Percentiles rank a stretch among this genome's conserved stretches.
phyloP scores from a whole-genome alignment of 2,113 vertebrate genomes.

The Oncorhynchus clarkii region DNA sequence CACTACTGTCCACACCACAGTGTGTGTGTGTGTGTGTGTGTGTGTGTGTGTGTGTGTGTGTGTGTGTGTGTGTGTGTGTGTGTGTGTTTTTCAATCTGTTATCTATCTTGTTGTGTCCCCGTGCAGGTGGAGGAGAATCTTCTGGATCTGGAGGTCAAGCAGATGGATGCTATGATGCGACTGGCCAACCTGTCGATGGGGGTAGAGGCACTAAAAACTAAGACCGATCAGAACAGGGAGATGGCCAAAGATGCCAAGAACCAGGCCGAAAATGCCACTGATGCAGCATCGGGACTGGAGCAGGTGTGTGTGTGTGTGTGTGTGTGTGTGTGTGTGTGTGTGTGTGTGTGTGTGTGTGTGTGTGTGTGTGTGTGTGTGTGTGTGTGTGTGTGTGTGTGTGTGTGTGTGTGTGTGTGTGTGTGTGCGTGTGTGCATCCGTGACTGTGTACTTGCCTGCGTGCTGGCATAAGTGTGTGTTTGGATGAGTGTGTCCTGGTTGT shows the following conservation, averaged over 20 bases:
- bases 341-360: slow-evolving; percentile 38
- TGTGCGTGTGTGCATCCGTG: slow-evolving; percentile 46
- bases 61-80: neutral
- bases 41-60: neutral
- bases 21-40: neutral
- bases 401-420: slow-evolving; percentile 37
- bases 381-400: slow-evolving; percentile 54
- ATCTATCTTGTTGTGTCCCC: no score
- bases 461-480: neutral
- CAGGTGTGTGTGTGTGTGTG: slow-evolving; percentile 55
- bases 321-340: slow-evolving; percentile 49
- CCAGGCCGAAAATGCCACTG: slow-evolving; percentile 59
- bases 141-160: slow-evolving; percentile 60
- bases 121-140: slow-evolving; percentile 68
- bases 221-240: slow-evolving; percentile 54
- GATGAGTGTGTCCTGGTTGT: neutral
- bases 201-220: slow-evolving; percentile 66
- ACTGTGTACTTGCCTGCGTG: neutral
- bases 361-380: slow-evolving; percentile 54
- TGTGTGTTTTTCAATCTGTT: neutral
- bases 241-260: slow-evolving; percentile 68
- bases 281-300: slow-evolving; percentile 55
- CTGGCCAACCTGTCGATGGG: slow-evolving; percentile 68
- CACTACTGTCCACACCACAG: neutral
- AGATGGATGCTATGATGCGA: slow-evolving; percentile 65